Evolutionary conservation across 2,797 vertebrate genomes (phyloP).

Genomic region (Acipenser ruthenus): DNA sequence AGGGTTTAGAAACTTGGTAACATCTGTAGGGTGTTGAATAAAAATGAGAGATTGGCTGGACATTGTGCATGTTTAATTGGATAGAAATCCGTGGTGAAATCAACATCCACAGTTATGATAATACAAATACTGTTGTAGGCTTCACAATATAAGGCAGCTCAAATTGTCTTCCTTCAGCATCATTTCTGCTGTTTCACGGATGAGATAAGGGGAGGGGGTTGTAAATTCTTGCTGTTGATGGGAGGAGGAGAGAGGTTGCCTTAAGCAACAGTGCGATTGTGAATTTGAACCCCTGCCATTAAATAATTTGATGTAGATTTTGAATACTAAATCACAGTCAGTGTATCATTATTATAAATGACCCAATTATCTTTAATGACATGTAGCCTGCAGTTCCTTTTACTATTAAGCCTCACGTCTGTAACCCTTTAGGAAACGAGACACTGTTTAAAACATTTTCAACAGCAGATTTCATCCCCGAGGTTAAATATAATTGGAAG

Average conservation of each 20-base stretch:
- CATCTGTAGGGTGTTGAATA: too few relatives aligned
- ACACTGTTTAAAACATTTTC: constrained; percentile 4
- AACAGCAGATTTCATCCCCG: neutral
- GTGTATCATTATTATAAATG: constrained; percentile 18
- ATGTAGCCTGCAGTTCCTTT: constrained; percentile 16
- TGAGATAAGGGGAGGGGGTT: too few relatives aligned
- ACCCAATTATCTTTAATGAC: constrained; percentile 18
- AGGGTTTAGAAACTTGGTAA: too few relatives aligned
- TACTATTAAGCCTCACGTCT: constrained; percentile 19
- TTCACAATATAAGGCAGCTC: too few relatives aligned
- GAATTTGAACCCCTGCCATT: constrained; percentile 7
- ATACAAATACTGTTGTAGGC: too few relatives aligned
- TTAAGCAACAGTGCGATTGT: neutral
- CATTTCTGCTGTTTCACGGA: too few relatives aligned
- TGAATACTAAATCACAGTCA: constrained; percentile 13
- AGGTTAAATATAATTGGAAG: constrained; percentile 12
- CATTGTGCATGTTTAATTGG: too few relatives aligned
- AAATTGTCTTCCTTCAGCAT: too few relatives aligned
- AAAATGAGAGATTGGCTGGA: too few relatives aligned
- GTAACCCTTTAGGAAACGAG: constrained; percentile 15
- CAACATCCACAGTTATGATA: too few relatives aligned
- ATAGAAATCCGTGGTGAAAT: too few relatives aligned
- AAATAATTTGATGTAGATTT: constrained; percentile 14
- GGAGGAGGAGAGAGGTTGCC: neutral
- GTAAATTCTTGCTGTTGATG: too few relatives aligned